These are phyloP conservation scores for Novumbra hubbsi DNA, from an alignment of 2,797 vertebrate species.

Conservation along the genomic window DNA sequence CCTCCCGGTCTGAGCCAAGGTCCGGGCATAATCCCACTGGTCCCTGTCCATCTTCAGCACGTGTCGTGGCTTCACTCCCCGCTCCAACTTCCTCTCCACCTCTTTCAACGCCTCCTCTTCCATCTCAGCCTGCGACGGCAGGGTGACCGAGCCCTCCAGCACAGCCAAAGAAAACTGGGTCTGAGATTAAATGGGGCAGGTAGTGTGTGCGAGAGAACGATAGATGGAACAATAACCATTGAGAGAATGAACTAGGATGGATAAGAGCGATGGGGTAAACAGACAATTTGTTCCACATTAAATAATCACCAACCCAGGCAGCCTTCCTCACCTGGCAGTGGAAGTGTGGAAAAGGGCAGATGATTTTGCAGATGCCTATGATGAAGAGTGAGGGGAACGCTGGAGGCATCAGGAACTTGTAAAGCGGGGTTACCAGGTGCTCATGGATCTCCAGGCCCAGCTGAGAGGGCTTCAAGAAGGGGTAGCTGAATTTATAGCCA, in stretches of 20 bases:
- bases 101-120: constrained; percentile 51
- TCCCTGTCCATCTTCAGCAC: constrained; percentile 60
- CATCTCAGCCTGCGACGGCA: constrained; percentile 69
- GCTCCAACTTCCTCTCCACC: constrained; percentile 36
- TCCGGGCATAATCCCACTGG: constrained; percentile 75
- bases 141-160: constrained; percentile 57
- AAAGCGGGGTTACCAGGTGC: constrained; percentile 66
- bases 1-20: constrained; percentile 57
- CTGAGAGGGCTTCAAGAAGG: constrained; percentile 58
- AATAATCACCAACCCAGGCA: neutral
- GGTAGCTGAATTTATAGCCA: constrained; percentile 75
- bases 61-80: constrained; percentile 52
- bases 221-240: too few relatives aligned
- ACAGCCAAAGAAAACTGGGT: constrained; percentile 68
- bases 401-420: constrained; percentile 70
- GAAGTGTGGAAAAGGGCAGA: constrained; percentile 78
- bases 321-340: constrained; percentile 69
- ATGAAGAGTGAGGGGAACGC: constrained; percentile 74
- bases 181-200: constrained; percentile 34
- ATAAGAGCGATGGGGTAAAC: neutral
- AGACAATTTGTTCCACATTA: neutral
- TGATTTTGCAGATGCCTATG: constrained; percentile 73
- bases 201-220: too few relatives aligned
- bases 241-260: neutral
- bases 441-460: constrained; percentile 61